phyloP scores from a whole-genome alignment of 2,113 vertebrate species.

The Ramphastos sulfuratus region DNA sequence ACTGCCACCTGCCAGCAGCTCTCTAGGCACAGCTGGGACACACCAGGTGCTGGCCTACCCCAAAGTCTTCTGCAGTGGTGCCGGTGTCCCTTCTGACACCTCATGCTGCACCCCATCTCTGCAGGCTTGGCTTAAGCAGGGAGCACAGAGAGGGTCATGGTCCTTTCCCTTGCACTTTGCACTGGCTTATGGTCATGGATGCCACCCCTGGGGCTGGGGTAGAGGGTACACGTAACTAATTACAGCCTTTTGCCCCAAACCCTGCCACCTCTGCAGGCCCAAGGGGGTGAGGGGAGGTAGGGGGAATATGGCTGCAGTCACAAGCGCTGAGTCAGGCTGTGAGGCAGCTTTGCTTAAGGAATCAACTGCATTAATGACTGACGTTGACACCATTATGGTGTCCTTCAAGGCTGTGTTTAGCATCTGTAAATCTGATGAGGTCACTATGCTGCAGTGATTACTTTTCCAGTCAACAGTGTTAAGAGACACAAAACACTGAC shows the following conservation, averaged over 20 bases:
- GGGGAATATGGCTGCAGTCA: not conserved
- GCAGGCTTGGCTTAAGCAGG: not conserved
- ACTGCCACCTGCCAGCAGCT: not conserved
- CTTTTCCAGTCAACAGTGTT: not conserved
- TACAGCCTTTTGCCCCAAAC: not conserved
- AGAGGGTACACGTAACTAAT: fast-evolving
- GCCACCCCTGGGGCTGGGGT: too few species aligned
- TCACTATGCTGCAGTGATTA: fast-evolving
- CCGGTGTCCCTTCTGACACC: fast-evolving
- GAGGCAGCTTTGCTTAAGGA: not conserved
- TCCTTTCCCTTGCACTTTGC: not conserved
- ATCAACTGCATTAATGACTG: fast-evolving
- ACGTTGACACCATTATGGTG: fast-evolving
- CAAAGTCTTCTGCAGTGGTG: fast-evolving
- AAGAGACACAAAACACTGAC: not conserved
- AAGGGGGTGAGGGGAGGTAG: too few species aligned
- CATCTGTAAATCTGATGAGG: not conserved
- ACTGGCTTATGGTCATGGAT: not conserved
- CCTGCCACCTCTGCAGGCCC: fast-evolving
- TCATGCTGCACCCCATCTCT: fast-evolving
- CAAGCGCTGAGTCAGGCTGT: fast-evolving
- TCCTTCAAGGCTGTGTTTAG: not conserved
- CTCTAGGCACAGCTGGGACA: not conserved
- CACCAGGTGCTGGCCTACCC: not conserved
- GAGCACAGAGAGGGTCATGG: too few species aligned